A percentile compares a stretch with the other conserved stretches of the same genome.
These are phyloP conservation scores for Pungitius pungitius DNA, from an alignment of 2,113 vertebrate species.

Conservation along the genomic window DNA sequence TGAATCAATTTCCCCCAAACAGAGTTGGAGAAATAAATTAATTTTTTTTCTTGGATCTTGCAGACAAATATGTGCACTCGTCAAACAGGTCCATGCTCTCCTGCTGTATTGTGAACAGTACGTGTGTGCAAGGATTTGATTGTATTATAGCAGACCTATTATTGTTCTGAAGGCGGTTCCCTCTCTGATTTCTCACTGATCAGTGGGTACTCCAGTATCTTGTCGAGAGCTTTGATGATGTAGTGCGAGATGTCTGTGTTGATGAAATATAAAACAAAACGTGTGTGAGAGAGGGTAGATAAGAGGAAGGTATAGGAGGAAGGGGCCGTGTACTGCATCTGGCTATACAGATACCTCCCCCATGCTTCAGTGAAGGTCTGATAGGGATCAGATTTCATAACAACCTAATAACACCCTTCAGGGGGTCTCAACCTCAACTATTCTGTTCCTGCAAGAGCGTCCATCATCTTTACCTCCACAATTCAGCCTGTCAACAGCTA, in stretches of 20 bases:
- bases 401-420: conserved; percentile 72
- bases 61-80: neutral
- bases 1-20: neutral
- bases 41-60: neutral
- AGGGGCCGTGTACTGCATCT: conserved; percentile 51
- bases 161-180: neutral
- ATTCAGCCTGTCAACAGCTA: conserved; percentile 61
- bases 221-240: conserved; percentile 25
- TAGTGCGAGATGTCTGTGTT: conserved; percentile 33
- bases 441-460: conserved; percentile 66
- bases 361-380: conserved; percentile 50
- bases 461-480: conserved; percentile 70
- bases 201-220: conserved; percentile 17
- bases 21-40: neutral
- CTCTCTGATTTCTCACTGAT: conserved; percentile 28
- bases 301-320: conserved; percentile 50
- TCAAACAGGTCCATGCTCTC: neutral
- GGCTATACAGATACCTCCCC: conserved; percentile 27
- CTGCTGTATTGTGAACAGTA: neutral
- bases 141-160: neutral
- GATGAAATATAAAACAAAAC: conserved; percentile 70
- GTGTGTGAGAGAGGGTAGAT: conserved; percentile 23
- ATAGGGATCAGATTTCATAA: conserved; percentile 70
- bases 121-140: neutral
- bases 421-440: conserved; percentile 65